Base-by-base conservation (phyloP, 2,797 vertebrate species). In the Myotis pilosus region DNA sequence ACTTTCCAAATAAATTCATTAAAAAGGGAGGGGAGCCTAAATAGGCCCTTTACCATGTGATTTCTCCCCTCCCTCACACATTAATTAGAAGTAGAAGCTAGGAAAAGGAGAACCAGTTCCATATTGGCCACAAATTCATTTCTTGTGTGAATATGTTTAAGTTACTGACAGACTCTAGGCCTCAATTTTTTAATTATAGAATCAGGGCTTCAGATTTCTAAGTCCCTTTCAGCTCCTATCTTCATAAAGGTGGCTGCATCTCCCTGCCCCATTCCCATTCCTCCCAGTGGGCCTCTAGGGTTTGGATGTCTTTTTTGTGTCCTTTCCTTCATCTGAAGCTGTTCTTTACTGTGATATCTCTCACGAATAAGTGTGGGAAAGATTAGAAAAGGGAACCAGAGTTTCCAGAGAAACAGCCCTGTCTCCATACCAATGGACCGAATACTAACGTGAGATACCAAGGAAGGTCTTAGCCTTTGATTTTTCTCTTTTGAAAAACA, bases 381-480 rank as follows among this genome's bases (percentile, higher is more conserved):
- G 1, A 64, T 2, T 71, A 33, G 47, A 28, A 85, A 82, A 62
- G 30, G 28, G 33, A 86, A 62, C 17, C 7, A 53, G 15, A 47
- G 62, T 91, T 51, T 75, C 38, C 17, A 41, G 69, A 85, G 88
- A 82, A 94, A 78, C 15, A 69, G 10, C n/a, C 76, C 10, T 49
- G 60, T 13, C 60, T 94, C 33, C 25, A 55, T 23, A 79, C 19
- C 38, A 47, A 23, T 69, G 92, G 20, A 44, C 68, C 22, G 44
- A 69, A 83, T 41, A 36, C 51, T 91, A 74, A 83, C 0, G 0
- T 66, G 62, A 92, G 44, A 91, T 75, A 55, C 19, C 68, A 82
- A 91, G 25, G 47, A 89, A 86, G 41, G 49, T 76, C 41, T 86
- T 96, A 89, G 80, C 80, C 75, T 84, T 82, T 85, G 62, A 91